Evolutionary conservation across 64 coral and sea anemone species (phyloP).

Genomic region (Catalaphyllia jardinei): DNA sequence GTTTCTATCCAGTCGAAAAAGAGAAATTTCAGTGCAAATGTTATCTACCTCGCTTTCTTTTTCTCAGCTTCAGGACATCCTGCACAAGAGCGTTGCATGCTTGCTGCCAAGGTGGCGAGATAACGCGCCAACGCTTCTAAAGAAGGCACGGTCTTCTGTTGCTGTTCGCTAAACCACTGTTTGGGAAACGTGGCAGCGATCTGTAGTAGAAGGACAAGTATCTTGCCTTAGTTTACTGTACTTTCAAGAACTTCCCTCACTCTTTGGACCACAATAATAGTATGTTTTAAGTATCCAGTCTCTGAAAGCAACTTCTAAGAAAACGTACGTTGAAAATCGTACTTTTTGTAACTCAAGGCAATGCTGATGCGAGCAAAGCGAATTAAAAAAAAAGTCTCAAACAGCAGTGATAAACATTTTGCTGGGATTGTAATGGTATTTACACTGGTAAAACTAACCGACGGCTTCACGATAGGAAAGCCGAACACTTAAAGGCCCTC

Average conservation of each 20-base stretch:
- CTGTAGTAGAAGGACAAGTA: slow-evolving; percentile 22
- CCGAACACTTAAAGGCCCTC: no score
- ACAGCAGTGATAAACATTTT: no score
- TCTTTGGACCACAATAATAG: no score
- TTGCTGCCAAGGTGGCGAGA: slow-evolving; percentile 65
- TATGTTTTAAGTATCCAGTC: no score
- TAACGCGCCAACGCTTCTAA: slow-evolving; percentile 74
- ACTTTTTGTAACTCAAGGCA: no score
- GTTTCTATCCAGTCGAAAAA: not conserved
- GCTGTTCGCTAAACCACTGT: slow-evolving; percentile 64
- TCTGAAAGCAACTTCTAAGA: no score
- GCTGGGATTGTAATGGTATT: no score
- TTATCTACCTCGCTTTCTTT: slow-evolving; percentile 81
- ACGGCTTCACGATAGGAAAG: no score
- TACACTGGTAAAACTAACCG: no score
- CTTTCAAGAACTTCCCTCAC: not conserved
- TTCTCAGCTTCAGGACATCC: slow-evolving; percentile 82
- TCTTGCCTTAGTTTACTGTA: not conserved
- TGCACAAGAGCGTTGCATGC: slow-evolving; percentile 76
- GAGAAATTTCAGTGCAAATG: not conserved
- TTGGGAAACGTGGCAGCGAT: slow-evolving; percentile 70
- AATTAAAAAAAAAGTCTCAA: no score
- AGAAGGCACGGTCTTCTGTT: slow-evolving; percentile 34
- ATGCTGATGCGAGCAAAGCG: no score
- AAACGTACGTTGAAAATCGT: no score